phyloP scores from a whole-genome alignment of 2,888 invertebrate species.

The Apamea epomidion region DNA sequence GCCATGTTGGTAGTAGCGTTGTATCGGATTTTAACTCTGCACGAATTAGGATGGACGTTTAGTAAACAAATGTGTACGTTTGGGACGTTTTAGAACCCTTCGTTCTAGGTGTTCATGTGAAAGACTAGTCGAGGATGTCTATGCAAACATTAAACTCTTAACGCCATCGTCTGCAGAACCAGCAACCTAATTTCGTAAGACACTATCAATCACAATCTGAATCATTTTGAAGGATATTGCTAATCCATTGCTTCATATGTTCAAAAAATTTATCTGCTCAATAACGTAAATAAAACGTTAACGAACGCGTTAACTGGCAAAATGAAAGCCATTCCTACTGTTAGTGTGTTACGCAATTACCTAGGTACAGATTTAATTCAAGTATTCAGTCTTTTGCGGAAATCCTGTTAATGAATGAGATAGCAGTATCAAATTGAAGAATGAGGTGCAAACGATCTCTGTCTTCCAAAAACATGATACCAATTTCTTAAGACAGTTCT shows the following conservation, averaged over 20 bases:
- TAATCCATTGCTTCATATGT: too few relatives aligned
- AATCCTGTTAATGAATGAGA: not conserved
- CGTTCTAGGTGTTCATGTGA: not conserved
- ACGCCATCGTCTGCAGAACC: not conserved
- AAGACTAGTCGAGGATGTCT: not conserved
- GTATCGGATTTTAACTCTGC: constrained; percentile 68
- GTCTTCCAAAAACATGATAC: not conserved
- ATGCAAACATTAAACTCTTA: not conserved
- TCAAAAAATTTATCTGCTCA: too few relatives aligned
- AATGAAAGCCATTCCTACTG: not conserved
- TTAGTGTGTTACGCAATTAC: not conserved
- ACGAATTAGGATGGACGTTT: constrained; percentile 63
- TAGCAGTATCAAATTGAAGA: not conserved
- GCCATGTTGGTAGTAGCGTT: constrained; percentile 67
- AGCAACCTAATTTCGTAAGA: too few relatives aligned
- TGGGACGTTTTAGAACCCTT: not conserved
- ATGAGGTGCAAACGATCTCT: not conserved
- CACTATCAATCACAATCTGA: too few relatives aligned
- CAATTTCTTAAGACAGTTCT: not conserved
- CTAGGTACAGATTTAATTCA: not conserved
- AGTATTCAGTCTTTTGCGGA: not conserved
- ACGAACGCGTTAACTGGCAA: too few relatives aligned
- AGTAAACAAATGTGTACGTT: constrained; percentile 46
- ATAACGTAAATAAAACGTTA: too few relatives aligned
- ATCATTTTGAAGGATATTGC: too few relatives aligned